Conservation (phyloP, 1,140 invertebrate genomes). For the Drosophila rhopaloa region DNA sequence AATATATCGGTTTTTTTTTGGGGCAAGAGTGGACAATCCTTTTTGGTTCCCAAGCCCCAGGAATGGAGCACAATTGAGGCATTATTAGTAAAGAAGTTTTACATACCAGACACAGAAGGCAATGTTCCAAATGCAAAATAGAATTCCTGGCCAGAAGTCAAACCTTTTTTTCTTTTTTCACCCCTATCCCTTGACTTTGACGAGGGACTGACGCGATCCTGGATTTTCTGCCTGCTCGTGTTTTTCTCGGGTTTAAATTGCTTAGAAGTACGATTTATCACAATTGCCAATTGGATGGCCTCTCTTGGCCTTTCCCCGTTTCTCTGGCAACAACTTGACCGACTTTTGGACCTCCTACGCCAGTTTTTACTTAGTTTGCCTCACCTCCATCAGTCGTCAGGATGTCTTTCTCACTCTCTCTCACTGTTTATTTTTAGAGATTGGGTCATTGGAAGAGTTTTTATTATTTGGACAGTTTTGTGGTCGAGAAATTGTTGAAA, state of each 20-base stretch:
- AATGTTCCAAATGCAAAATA: constrained; percentile 11
- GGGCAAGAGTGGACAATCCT: constrained; percentile 17
- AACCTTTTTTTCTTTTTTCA: constrained; percentile 19
- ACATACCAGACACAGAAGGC: constrained; percentile 32
- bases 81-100: constrained; percentile 83
- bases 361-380: constrained; percentile 27
- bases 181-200: constrained; percentile 62
- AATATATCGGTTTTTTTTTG: neutral
- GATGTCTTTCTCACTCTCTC: constrained; percentile 45
- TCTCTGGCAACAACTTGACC: constrained; percentile 32
- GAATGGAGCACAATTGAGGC: constrained; percentile 76
- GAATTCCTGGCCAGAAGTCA: constrained; percentile 28
- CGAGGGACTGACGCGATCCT: constrained; percentile 45
- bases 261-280: constrained; percentile 82
- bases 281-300: constrained; percentile 76
- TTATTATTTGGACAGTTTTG: constrained; percentile 25
- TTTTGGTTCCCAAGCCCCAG: constrained; percentile 18
- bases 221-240: constrained; percentile 15
- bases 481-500: constrained; percentile 52
- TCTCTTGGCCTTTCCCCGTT: constrained; percentile 1
- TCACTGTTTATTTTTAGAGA: constrained; percentile 52
- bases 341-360: constrained; percentile 35
- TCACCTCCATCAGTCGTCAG: constrained; percentile 43
- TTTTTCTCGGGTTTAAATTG: constrained; percentile 62
- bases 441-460: constrained; percentile 56